Conservation (phyloP, 2,888 invertebrate genomes). For the Trichopoda pennipes region DNA sequence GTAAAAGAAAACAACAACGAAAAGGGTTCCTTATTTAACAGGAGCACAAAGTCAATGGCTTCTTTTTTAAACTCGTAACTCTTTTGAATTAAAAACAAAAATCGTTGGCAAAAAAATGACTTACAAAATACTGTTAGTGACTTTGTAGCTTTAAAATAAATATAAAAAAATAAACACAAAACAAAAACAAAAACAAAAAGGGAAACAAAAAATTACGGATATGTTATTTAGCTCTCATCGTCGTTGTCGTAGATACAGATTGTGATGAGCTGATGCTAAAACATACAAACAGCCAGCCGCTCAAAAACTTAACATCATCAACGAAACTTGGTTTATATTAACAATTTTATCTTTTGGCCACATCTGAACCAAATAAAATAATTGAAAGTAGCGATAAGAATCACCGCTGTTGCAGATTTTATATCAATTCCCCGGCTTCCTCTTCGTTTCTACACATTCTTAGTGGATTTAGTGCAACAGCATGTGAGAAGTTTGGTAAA, state of each 20-base stretch:
- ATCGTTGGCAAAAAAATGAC: slow-evolving; percentile 71
- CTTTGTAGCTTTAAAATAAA: slow-evolving; percentile 38
- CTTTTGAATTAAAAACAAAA: slow-evolving; percentile 45
- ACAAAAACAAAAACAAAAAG: slow-evolving; percentile 23
- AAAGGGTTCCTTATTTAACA: slow-evolving; percentile 71
- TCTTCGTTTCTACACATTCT: not conserved
- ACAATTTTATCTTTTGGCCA: slow-evolving; percentile 79
- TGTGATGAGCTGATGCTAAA: slow-evolving; percentile 59
- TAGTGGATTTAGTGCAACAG: not conserved
- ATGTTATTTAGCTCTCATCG: slow-evolving; percentile 63
- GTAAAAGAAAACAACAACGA: slow-evolving; percentile 21
- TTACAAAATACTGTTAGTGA: slow-evolving; percentile 64
- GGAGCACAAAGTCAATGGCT: slow-evolving; percentile 66
- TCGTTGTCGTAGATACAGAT: slow-evolving; percentile 40
- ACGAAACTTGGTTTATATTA: slow-evolving; percentile 76
- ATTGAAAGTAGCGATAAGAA: slow-evolving; percentile 80
- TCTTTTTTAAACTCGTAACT: slow-evolving; percentile 61
- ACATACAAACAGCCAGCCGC: slow-evolving; percentile 33
- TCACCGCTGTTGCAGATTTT: slow-evolving; percentile 68
- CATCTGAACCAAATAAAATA: slow-evolving; percentile 81
- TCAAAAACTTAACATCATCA: slow-evolving; percentile 54
- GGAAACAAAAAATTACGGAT: slow-evolving; percentile 15
- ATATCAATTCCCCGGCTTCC: slow-evolving; percentile 18
- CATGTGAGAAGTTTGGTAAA: slow-evolving; percentile 37
- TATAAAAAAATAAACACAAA: slow-evolving; percentile 29